These are phyloP conservation scores for Sterrhoptilus dennistouni DNA, from an alignment of 2,113 vertebrate genomes.

Conservation along the genomic window DNA sequence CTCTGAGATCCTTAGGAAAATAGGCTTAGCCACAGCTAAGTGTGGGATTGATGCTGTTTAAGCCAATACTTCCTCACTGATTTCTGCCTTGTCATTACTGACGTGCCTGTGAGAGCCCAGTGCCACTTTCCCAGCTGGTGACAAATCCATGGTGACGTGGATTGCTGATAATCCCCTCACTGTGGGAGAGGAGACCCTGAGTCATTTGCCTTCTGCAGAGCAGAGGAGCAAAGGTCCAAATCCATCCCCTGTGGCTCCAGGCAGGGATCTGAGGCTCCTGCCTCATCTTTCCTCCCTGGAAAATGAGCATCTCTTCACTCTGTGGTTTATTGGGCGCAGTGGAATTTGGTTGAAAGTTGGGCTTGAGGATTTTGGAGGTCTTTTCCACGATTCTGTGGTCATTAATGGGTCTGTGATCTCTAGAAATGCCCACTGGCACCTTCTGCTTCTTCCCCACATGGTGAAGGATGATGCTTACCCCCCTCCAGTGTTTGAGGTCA, in stretches of 20 bases:
- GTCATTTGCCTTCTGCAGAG: neutral
- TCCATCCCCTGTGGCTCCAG: neutral
- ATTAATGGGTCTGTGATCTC: neutral
- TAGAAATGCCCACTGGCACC: neutral
- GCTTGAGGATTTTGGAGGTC: neutral
- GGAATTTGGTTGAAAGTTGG: neutral
- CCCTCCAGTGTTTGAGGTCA: neutral
- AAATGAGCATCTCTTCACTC: neutral
- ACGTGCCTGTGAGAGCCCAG: neutral
- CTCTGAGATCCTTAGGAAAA: constrained; percentile 6
- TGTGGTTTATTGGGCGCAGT: neutral
- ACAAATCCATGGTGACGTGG: neutral
- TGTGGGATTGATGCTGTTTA: neutral
- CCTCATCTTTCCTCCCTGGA: neutral
- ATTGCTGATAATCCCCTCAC: neutral
- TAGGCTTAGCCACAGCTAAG: neutral
- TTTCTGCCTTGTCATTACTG: neutral
- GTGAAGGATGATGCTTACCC: fast-evolving
- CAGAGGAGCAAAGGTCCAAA: fast-evolving
- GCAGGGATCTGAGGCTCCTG: neutral
- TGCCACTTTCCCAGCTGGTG: neutral
- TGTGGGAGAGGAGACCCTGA: neutral
- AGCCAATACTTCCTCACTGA: neutral
- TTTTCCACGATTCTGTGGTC: neutral
- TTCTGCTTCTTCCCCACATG: neutral